A percentile compares a stretch with the other conserved stretches of the same genome.
These are phyloP conservation scores for Camelus bactrianus DNA, from an alignment of 2,113 vertebrate genomes.

Conservation along the genomic window DNA sequence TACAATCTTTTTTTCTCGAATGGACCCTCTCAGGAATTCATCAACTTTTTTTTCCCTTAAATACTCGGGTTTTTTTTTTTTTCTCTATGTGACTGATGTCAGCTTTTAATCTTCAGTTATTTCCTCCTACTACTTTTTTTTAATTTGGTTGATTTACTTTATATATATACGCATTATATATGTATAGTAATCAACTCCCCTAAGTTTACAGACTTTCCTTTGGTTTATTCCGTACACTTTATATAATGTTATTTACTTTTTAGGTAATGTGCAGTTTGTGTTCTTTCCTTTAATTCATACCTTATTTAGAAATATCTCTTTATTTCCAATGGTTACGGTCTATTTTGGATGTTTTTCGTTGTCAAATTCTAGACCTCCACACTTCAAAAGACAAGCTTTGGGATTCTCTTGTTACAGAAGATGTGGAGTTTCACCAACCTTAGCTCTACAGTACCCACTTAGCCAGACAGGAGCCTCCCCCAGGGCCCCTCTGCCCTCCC, in stretches of 20 bases:
- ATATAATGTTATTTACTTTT: neutral
- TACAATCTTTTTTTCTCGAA: neutral
- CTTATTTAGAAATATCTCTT: neutral
- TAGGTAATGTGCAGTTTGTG: neutral
- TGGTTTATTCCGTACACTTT: neutral
- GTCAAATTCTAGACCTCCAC: neutral
- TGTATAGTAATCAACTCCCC: neutral
- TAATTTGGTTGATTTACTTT: neutral
- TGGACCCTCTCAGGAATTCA: neutral
- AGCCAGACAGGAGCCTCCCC: neutral
- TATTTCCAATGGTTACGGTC: neutral
- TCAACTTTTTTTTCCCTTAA: neutral
- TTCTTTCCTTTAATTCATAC: neutral
- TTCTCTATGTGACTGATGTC: neutral
- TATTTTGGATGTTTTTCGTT: neutral
- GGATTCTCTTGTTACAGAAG: neutral
- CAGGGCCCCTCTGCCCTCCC: fast-evolving
- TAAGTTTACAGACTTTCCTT: neutral
- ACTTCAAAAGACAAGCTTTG: neutral
- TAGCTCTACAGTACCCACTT: neutral
- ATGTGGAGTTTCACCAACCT: too few relatives aligned
- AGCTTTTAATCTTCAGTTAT: neutral
- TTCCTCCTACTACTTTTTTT: neutral
- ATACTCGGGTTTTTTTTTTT: neutral
- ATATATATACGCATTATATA: too few relatives aligned